Evolutionary conservation across 2,113 vertebrate genomes (phyloP).

Genomic region (Hemibagrus wyckioides): DNA sequence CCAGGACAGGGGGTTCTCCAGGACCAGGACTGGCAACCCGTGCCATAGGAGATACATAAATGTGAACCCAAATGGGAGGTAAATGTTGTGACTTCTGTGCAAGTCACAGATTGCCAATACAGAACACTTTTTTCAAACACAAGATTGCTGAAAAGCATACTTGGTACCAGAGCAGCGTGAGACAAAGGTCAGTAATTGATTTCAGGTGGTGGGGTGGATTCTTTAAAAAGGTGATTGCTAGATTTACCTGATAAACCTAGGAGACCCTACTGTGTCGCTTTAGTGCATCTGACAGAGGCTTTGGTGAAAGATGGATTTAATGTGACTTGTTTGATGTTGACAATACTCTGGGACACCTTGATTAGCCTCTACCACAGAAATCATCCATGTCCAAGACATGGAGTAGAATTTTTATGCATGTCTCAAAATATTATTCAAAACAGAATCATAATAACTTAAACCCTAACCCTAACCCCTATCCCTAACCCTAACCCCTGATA

Average conservation of each 20-base stretch:
- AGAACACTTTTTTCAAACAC: background rate
- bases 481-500: too few relatives aligned
- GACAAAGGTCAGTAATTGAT: background rate
- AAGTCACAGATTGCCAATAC: background rate
- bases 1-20: too few relatives aligned
- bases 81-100: background rate
- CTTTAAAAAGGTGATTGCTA: background rate
- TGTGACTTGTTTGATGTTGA: too few relatives aligned
- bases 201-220: background rate
- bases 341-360: too few relatives aligned
- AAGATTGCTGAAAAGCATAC: background rate
- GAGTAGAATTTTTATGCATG: too few relatives aligned
- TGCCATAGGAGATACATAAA: background rate
- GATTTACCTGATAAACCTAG: background rate
- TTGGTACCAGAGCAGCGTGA: background rate
- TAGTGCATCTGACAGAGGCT: background rate
- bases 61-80: background rate
- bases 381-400: too few relatives aligned
- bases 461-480: too few relatives aligned
- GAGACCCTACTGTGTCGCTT: background rate
- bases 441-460: too few relatives aligned
- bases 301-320: background rate
- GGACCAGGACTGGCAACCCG: background rate
- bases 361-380: too few relatives aligned
- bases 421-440: too few relatives aligned